Evolutionary conservation across 2,888 invertebrate species (phyloP).

Genomic region (Rugalucina vietnamica): DNA sequence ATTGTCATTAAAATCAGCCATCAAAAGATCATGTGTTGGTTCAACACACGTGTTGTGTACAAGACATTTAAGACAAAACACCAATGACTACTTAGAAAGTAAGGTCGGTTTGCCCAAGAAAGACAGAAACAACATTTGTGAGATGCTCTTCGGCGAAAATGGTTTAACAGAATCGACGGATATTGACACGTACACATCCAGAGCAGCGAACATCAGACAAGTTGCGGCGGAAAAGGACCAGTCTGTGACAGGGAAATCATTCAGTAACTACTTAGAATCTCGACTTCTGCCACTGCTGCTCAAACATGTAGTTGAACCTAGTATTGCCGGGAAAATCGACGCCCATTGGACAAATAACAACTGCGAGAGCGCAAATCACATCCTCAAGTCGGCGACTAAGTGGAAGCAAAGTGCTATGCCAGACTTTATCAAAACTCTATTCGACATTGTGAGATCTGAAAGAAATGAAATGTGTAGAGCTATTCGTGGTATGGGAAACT

Average conservation of each 20-base stretch:
- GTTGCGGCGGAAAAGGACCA: not conserved
- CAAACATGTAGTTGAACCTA: conserved; percentile 17
- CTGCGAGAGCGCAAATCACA: conserved; percentile 45
- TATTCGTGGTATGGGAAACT: conserved; percentile 20
- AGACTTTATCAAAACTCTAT: conserved; percentile 19
- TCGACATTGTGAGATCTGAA: conserved; percentile 11
- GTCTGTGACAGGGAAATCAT: not conserved
- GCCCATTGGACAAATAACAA: conserved; percentile 25
- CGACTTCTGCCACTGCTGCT: conserved; percentile 7
- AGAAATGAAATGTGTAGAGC: conserved; percentile 16
- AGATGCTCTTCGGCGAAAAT: not conserved
- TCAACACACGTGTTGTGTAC: not conserved
- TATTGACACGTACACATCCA: not conserved
- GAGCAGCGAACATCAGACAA: not conserved
- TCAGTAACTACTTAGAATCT: not conserved
- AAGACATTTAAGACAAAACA: not conserved
- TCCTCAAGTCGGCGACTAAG: conserved; percentile 23
- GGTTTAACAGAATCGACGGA: not conserved
- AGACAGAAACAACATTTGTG: not conserved
- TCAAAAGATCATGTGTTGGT: not conserved
- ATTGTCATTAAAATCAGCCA: not conserved
- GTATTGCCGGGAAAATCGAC: not conserved
- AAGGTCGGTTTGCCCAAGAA: not conserved
- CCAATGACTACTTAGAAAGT: not conserved
- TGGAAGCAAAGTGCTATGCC: conserved; percentile 26